Base-by-base conservation (phyloP, 1,140 invertebrate genomes). In the Elymnias hypermnestra region DNA sequence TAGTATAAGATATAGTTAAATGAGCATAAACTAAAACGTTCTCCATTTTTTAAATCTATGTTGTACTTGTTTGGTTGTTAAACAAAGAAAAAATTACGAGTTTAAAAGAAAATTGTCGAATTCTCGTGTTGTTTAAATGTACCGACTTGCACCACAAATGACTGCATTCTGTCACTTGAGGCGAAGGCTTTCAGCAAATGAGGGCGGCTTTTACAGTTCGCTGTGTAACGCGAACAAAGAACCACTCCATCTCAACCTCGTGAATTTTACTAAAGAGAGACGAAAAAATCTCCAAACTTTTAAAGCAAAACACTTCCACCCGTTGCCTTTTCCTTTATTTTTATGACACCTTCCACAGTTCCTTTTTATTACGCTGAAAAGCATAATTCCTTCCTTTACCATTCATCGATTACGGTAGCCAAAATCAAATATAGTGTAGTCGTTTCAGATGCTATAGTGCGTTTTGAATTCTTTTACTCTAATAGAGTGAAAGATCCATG, bases 161-260 rank as follows among this genome's bases (percentile, higher is more conserved):
- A 9, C 29, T 15, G 33, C 33, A 36, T 36, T 36, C 33, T 36
- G 33, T 19, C 33, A 36, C 33, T 36, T 19, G 33, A 36, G 33
- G 15, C 33, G 33, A 36, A 12, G 18, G 33, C 33, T 36, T 36
- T 36, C 33, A 36, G 33, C 33, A 36, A 36, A 36, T 36, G 33
- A 36, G 33, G 18, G 33, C 33, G 33, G 33, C 17, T 19, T 36
- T 36, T 19, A 36, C 18, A 36, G 33, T 21, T 36, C n/a, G 33
- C 33, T 36, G 33, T 36, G 33, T 36, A 36, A 2, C 33, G 33
- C 33, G 33, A 21, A 36, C 33, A 36, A 36, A 36, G 33, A 21
- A 36, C 1, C 18, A 21, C 33, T 36, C 33, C 15, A 36, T 17
- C 33, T 9, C 17, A 12, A 36, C 17, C 33, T 36, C 15, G 15